Evolutionary conservation across 1,140 invertebrate genomes (phyloP).

Genomic region (Drosophila bipectinata): DNA sequence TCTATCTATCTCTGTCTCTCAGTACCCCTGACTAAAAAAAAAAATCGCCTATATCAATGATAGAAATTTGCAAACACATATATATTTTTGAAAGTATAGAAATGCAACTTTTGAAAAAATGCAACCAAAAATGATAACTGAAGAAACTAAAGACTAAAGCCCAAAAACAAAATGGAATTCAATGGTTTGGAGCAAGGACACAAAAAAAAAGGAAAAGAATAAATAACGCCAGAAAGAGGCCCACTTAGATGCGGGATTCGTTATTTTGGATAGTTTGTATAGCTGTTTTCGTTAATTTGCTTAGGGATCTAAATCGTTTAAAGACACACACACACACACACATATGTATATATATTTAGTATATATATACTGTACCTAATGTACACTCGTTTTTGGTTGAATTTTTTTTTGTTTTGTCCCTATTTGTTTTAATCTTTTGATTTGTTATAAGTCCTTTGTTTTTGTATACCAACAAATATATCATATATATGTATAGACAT

Average conservation of each 20-base stretch:
- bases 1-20: conserved; percentile 17
- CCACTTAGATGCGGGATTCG: conserved; percentile 20
- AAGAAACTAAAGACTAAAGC: conserved; percentile 48
- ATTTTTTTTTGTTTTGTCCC: conserved; percentile 10
- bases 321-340: conserved; percentile 21
- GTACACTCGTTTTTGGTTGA: conserved; percentile 30
- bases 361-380: background rate
- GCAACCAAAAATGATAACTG: conserved; percentile 34
- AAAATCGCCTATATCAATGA: conserved; percentile 15
- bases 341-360: background rate
- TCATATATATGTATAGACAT: conserved; percentile 28
- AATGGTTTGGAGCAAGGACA: conserved; percentile 39
- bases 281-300: conserved; percentile 26
- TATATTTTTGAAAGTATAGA: conserved; percentile 76
- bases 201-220: conserved; percentile 7
- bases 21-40: background rate
- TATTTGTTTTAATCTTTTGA: conserved; percentile 24
- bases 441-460: conserved; percentile 36
- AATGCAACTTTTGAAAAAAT: conserved; percentile 77
- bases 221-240: conserved; percentile 15
- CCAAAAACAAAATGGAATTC: conserved; percentile 41
- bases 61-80: conserved; percentile 56
- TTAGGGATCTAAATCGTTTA: conserved; percentile 35
- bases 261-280: conserved; percentile 45
- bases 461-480: conserved; percentile 37